Evolutionary conservation across 2,888 invertebrate species (phyloP), one percentile per base, ranked within the genome.

Genomic region (Cyclophora albipunctata): DNA sequence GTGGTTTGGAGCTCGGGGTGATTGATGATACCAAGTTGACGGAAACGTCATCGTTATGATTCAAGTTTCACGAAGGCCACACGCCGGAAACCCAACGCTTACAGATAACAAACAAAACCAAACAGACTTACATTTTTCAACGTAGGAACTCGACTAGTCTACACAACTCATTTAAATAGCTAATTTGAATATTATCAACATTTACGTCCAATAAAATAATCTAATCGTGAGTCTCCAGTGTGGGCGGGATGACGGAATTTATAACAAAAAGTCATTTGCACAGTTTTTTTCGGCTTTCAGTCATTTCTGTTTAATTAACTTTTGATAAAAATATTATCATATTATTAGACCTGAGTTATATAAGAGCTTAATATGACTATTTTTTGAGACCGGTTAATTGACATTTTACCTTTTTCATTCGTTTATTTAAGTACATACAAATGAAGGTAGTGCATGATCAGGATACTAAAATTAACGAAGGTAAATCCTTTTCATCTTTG

Each of bases 31-130:
- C 67, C 72, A 76, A 71, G 69, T 69, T 70, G 71, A 69, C 68
- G 64, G 57, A 46, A 50, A 47, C 55, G 62, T 62, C 67, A 59
- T 65, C 65, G 59, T 67, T 67, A 69, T 80, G 81, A 83, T 72
- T 82, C 78, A 69, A 65, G 63, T 65, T 64, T 55, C 52, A 57
- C 64, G 77, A 79, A 81, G 79, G 81, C 64, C 78, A 65, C 57
- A 54, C 57, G 69, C 71, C 78, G 78, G 78, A 79, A 73, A 65
- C 71, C 69, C 66, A 64, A 64, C 71, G 69, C 64, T 71, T 76
- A 20, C 20, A 20, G 81, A 81, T 83, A 82, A 78, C 73, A 43
- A 34, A 20, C 43, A 43, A 43, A 20, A 20, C 20, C 20, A 20
- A 43, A 34, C 43, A 7, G 43, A 34, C 43, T 33, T 33, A 43